phyloP scores from a whole-genome alignment of 2,113 vertebrate species.

The Shinisaurus crocodilurus region DNA sequence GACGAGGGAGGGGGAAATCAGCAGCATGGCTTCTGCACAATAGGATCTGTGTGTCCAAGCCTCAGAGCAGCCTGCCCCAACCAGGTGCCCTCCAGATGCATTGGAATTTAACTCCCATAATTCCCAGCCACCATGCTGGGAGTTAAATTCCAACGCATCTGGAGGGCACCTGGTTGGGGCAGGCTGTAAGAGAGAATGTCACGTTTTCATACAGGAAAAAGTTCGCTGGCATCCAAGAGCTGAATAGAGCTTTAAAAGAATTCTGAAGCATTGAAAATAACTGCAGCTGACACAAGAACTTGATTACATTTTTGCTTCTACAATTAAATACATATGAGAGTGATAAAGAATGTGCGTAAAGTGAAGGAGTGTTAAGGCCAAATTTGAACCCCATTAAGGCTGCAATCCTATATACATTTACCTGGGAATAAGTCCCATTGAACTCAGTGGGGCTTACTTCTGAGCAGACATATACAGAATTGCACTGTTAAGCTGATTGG shows the following conservation, averaged over 20 bases:
- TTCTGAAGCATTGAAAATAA: slow-evolving; percentile 49
- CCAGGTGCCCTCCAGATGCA: neutral
- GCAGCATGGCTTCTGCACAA: neutral
- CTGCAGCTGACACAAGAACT: neutral
- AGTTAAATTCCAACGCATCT: neutral
- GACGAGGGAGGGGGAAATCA: no score
- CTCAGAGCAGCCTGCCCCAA: neutral
- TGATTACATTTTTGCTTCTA: slow-evolving; percentile 3
- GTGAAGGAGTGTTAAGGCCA: slow-evolving; percentile 59
- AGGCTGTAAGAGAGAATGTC: slow-evolving; percentile 14
- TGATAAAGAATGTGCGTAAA: slow-evolving; percentile 58
- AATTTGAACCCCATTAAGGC: slow-evolving; percentile 45
- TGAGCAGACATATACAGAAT: neutral
- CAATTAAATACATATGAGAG: slow-evolving; percentile 56
- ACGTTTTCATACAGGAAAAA: slow-evolving; percentile 53
- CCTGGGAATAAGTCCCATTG: neutral
- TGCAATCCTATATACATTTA: neutral
- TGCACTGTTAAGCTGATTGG: slow-evolving; percentile 46
- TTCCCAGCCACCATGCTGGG: neutral
- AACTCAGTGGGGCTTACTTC: neutral
- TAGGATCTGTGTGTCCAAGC: neutral
- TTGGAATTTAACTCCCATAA: neutral
- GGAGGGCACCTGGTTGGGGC: neutral
- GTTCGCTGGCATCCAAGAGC: slow-evolving; percentile 48
- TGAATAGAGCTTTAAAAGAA: slow-evolving; percentile 18